These are phyloP conservation scores for Coranthus polyacanthus DNA, from an alignment of 2,797 vertebrate genomes.

Conservation along the genomic window DNA sequence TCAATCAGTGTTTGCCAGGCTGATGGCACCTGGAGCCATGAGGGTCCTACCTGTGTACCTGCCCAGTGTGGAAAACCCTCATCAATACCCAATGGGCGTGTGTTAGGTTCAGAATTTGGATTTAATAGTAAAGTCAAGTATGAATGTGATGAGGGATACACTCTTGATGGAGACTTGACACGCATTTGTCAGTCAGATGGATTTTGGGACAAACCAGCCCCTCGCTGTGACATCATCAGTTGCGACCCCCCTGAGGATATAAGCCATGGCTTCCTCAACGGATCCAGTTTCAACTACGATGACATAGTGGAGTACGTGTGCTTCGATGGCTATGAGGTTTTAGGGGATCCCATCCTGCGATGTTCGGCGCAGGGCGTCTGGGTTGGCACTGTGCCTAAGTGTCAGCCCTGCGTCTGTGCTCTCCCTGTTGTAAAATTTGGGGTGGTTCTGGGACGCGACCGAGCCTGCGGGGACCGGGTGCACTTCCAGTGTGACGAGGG, in stretches of 20 bases:
- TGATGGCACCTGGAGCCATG: constrained; percentile 92
- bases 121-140: constrained; percentile 87
- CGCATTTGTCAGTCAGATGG: constrained; percentile 88
- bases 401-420: constrained; percentile 88
- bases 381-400: constrained; percentile 89
- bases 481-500: constrained; percentile 90
- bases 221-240: constrained; percentile 86
- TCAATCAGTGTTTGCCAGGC: constrained; percentile 88
- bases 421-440: constrained; percentile 87
- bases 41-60: constrained; percentile 82
- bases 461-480: constrained; percentile 86
- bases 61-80: constrained; percentile 84
- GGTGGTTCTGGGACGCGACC: constrained; percentile 80
- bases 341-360: constrained; percentile 87
- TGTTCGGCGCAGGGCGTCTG: constrained; percentile 92
- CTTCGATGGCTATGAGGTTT: constrained; percentile 90
- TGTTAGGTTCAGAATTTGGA: constrained; percentile 86
- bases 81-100: constrained; percentile 82
- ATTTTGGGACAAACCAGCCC: constrained; percentile 89
- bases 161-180: constrained; percentile 80
- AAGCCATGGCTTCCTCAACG: constrained; percentile 91
- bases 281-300: constrained; percentile 89
- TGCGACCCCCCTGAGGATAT: constrained; percentile 95
- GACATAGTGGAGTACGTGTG: constrained; percentile 91
- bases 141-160: constrained; percentile 89